Evolutionary conservation across 2,888 invertebrate species (phyloP).

Genomic region (Meliscaeva auricollis): DNA sequence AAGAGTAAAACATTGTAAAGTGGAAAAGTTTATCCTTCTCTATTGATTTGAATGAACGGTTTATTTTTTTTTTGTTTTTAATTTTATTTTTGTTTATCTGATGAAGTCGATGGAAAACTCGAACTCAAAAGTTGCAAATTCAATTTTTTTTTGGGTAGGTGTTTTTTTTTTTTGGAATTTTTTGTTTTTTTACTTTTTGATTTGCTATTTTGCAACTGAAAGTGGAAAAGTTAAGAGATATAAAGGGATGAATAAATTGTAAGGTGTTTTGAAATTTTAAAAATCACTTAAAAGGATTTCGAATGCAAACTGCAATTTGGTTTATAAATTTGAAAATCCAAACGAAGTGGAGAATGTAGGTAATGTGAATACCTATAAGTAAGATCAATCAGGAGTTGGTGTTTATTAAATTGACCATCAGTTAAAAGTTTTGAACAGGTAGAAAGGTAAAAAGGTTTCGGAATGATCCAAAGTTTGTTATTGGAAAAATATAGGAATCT

Average conservation of each 20-base stretch:
- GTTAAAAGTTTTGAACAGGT: no score
- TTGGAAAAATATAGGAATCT: no score
- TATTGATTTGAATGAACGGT: slow-evolving; percentile 68
- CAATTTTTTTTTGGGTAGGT: slow-evolving; percentile 39
- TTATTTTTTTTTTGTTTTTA: slow-evolving; percentile 24
- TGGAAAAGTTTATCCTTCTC: slow-evolving; percentile 71
- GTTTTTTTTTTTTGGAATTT: not conserved
- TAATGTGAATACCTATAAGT: not conserved
- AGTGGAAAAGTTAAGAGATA: slow-evolving; percentile 58
- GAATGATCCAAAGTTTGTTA: no score
- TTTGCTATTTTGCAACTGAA: slow-evolving; percentile 46
- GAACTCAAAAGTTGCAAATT: slow-evolving; percentile 64
- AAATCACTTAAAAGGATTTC: slow-evolving; percentile 68
- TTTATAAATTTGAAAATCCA: not conserved
- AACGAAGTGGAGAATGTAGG: not conserved
- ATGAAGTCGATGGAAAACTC: slow-evolving; percentile 52
- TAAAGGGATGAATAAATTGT: slow-evolving; percentile 63
- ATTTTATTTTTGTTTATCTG: slow-evolving; percentile 46
- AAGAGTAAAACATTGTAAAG: slow-evolving; percentile 68
- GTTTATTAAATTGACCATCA: no score
- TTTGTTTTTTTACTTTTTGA: slow-evolving; percentile 30
- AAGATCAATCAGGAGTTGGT: no score
- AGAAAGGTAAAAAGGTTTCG: no score
- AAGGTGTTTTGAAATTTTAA: slow-evolving; percentile 61
- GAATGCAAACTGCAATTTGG: slow-evolving; percentile 35